Base-by-base conservation (phyloP, 2,888 invertebrate species). In the Didymodactylos carnosus region DNA sequence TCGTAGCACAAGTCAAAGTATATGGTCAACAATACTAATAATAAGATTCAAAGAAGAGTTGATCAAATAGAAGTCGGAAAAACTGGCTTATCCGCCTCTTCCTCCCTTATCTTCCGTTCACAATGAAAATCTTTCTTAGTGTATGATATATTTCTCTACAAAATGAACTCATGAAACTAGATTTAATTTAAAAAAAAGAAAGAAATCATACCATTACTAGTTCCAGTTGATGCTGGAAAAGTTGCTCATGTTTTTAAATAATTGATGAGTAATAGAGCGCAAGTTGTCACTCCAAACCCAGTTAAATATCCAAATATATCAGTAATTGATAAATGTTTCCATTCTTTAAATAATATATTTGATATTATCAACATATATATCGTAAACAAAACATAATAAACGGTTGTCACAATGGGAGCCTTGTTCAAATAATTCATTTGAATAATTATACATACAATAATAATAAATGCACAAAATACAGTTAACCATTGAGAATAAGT, bases 371-470 rank as follows among this genome's bases (percentile, higher is more conserved):
- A 40, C n/a, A 74, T 62, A 80, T 92, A 87, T 1, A 91, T 88
- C 16, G 95, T 97, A 83, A 97, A 97, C 86, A 94, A 89, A 0
- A 97, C 95, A 85, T 97, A 97, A 82, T 95, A 94, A 29, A 97
- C 89, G 0, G 97, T 94, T 7, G 94, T 95, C 0, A 98, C 95
- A 79, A 97, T 88, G 77, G 90, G 90, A 0, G 94, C 90, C 78
- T 86, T 86, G 84, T 97, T 97, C 73, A 97, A 86, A 84, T 94
- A 97, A 82, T 91, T 92, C 90, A 97, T 91, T 85, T 97, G 95
- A 73, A 93, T 86, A 78, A 89, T 88, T 71, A 74, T 74, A n/a
- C 74, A 74, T 23, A 27, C 27, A 14, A 74, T 41, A 46, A 74
- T 70, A 1, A 73, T 16, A 2, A 62, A n/a, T 1, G 71, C 71